Evolutionary conservation across 1,140 invertebrate species (phyloP), one percentile per base, ranked within the genome.

Genomic region (Xylocopa sonorina): DNA sequence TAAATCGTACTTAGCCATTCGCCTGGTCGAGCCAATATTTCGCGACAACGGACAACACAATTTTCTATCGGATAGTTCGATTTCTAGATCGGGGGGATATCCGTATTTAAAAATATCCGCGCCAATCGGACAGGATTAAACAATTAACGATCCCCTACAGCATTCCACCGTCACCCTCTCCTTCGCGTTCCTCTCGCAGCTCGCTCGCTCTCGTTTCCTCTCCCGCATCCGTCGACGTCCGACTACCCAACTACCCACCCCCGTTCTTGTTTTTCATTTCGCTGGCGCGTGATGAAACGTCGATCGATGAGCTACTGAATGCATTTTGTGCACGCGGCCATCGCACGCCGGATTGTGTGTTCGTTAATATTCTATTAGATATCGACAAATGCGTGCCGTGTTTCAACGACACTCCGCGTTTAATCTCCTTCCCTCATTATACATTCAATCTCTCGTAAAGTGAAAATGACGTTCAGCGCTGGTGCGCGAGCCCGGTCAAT

Each of bases 361-460:
- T 80, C 71, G 78, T 80, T 79, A 73, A 78, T 78, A 78, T 78
- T 78, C 75, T 71, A 78, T 78, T 78, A 78, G 75, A 66, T 87
- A 69, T 84, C 62, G 88, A 87, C 87, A 89, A 89, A 89, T 88
- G 87, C 87, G 85, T 29, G 3, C 7, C 66, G 62, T 62, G 67
- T 78, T 78, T 78, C 66, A 62, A 78, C 87, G 87, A 90, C 86
- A 81, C 81, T 86, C 68, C 85, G 87, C 87, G 87, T 88, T 90
- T 90, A 90, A 90, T 89, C 88, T 89, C 75, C 74, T 83, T 68
- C 58, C 71, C 64, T 60, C 67, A 34, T 75, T 71, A 60, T 43
- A 34, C 55, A 64, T 76, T 57, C 55, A 68, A 85, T 83, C 82
- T 80, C 81, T 77, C 78, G 77, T 73, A 63, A 80, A 78, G 83